Base-by-base conservation (phyloP, 2,888 invertebrate species). In the Standfussiana lucernea region DNA sequence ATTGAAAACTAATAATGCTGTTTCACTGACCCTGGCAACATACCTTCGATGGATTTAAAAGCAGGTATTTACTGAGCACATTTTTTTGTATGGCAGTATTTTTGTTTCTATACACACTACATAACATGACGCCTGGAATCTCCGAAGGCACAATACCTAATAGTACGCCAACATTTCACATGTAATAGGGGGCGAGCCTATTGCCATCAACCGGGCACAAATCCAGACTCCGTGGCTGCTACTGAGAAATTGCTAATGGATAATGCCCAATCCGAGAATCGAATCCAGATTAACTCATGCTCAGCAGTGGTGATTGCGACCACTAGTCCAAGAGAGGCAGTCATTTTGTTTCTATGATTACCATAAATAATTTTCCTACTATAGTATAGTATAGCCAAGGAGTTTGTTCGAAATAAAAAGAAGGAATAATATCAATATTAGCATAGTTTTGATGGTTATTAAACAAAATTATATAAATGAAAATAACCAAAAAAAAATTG, bases 11-110 rank as follows among this genome's bases (percentile, higher is more conserved):
- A 77, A 62, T 69, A 45, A 82, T 72, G 37, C 72, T 72, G 75
- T 81, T 85, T 86, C 70, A 56, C 78, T 75, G 75, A 72, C 86
- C 81, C 75, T 84, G 85, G 28, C 24, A 28, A 53, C 32, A 21
- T 59, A 37, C n/a, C n/a, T 47, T 59, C 40, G 37, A 61, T 70
- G 35, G 50, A 67, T 67, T 72, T 61, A 72, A 37, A 45, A 47
- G 32, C 65, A 50, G 24, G n/a, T 68, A 82, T 56, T 71, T 72
- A 59, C 28, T 47, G 45, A 32, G 15, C 21, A 21, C 5, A 8
- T 13, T 6, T 32, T 11, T 76, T 47, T 47, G 2, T 32, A 18
- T 37, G 28, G 5, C 11, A 24, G 8, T 13, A 5, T 1, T 37
- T 37, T 21, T 45, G 5, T n/a, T 32, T 13, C 18, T 18, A 4